phyloP scores from a whole-genome alignment of 2,888 invertebrate genomes.

The Leptopilina drosophilae region DNA sequence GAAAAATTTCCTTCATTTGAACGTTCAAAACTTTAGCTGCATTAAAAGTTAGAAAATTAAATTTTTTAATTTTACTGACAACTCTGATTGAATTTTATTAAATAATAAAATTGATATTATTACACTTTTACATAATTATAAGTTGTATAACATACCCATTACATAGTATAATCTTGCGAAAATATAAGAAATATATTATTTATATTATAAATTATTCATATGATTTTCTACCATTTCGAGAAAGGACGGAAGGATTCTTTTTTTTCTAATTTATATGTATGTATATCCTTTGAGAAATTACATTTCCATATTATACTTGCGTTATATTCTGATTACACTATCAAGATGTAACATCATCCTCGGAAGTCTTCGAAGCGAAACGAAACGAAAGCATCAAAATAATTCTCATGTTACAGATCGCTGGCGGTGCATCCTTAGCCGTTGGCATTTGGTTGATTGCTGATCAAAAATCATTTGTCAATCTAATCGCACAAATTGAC shows the following conservation, averaged over 20 bases:
- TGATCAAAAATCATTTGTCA: constrained; percentile 83
- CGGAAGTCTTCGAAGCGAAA: constrained; percentile 4
- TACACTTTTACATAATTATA: neutral
- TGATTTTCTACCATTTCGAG: neutral
- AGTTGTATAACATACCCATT: neutral
- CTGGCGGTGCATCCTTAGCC: constrained; percentile 82
- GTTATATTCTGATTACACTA: constrained; percentile 15
- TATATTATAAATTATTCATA: neutral
- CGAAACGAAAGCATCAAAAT: constrained; percentile 25
- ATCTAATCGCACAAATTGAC: constrained; percentile 68
- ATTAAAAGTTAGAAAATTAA: no score
- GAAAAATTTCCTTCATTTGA: no score
- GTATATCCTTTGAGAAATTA: neutral
- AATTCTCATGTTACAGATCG: constrained; percentile 76
- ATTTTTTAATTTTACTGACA: no score
- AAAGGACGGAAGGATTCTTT: neutral
- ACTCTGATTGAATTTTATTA: no score
- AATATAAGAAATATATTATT: neutral
- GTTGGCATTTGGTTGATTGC: constrained; percentile 85
- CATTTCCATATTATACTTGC: neutral
- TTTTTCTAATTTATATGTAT: neutral
- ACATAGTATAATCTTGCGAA: neutral
- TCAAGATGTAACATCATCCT: neutral
- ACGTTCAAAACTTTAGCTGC: no score
- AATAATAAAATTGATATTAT: neutral